Conservation (phyloP, 2,888 invertebrate genomes). For the Sphaerophoria taeniata region DNA sequence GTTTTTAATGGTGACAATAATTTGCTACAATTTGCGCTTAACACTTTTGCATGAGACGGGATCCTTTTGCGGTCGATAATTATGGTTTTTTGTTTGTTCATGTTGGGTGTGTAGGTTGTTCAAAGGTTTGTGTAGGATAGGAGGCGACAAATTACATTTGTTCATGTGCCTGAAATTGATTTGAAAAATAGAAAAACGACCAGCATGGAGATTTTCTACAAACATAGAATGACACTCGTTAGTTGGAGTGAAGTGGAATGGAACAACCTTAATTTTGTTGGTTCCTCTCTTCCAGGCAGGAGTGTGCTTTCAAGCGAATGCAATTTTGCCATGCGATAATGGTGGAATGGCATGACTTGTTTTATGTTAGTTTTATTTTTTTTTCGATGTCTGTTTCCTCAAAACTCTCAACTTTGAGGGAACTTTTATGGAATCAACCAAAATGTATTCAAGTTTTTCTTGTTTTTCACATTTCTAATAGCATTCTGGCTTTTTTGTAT, state of each 20-base stretch:
- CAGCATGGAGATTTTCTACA: background rate
- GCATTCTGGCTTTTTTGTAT: background rate
- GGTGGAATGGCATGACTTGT: background rate
- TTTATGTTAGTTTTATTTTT: background rate
- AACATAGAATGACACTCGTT: constrained; percentile 32
- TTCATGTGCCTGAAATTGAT: constrained; percentile 12
- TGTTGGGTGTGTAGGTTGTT: constrained; percentile 3
- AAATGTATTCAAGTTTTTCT: constrained; percentile 49
- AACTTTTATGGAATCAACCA: constrained; percentile 38
- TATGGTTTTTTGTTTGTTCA: background rate
- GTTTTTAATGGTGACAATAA: constrained; percentile 57
- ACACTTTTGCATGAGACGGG: constrained; percentile 1
- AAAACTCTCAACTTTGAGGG: constrained; percentile 37
- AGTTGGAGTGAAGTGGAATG: constrained; percentile 18
- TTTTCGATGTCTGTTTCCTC: background rate
- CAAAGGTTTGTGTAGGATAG: background rate
- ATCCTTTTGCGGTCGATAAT: constrained; percentile 24
- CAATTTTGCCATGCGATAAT: background rate
- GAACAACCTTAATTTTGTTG: constrained; percentile 4
- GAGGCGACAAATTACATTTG: background rate
- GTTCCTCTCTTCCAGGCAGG: background rate
- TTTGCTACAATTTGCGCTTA: constrained; percentile 46
- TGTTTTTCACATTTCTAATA: too few relatives aligned
- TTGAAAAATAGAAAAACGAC: constrained; percentile 6
- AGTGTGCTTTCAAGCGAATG: too few relatives aligned